Evolutionary conservation across 1,140 invertebrate genomes (phyloP), one percentile per base, ranked within the genome.

Genomic region (Protaetia brevitarsis): DNA sequence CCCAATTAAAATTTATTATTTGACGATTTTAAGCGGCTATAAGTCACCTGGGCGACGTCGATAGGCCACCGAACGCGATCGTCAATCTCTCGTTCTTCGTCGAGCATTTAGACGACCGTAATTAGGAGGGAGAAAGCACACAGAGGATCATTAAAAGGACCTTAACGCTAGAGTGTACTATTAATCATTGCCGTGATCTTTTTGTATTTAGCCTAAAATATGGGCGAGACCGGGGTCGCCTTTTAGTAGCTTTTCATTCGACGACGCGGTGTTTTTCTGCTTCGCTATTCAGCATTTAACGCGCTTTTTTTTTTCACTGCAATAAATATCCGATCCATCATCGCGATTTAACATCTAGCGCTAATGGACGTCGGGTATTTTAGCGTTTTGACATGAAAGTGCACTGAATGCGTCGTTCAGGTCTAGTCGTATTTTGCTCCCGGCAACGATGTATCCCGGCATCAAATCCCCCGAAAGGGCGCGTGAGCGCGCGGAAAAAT

Each of bases 241-340:
- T 51, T 51, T 51, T 51, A 51, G 21, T 51, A 51, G 41, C 41
- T 51, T 51, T 51, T 51, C 26, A 51, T 51, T 51, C 41, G 13
- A 10, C 10, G 13, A 23, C 19, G 21, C 37, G 7, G 21, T 51
- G 7, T 51, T 51, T 34, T 34, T 34, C 31, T 34, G 31, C 13
- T 23, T 16, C 13, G 10, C 41, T 19, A 23, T 51, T 23, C 41
- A 51, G 26, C 16, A 23, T 51, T 51, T 51, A 51, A 51, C 41
- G 41, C 41, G 19, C 19, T 7, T 10, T 23, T 51, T n/a, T n/a
- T 51, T 51, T 51, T 23, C 41, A 51, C 2, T 51, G 41, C 41
- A 51, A 51, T 51, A 51, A 51, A 51, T 51, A 51, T 23, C 41
- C 13, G 16, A 51, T 51, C 41, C 41, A 19, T 51, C 41, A 51